These are phyloP conservation scores for Apotomis capreana DNA, from an alignment of 2,888 invertebrate genomes.

Conservation along the genomic window DNA sequence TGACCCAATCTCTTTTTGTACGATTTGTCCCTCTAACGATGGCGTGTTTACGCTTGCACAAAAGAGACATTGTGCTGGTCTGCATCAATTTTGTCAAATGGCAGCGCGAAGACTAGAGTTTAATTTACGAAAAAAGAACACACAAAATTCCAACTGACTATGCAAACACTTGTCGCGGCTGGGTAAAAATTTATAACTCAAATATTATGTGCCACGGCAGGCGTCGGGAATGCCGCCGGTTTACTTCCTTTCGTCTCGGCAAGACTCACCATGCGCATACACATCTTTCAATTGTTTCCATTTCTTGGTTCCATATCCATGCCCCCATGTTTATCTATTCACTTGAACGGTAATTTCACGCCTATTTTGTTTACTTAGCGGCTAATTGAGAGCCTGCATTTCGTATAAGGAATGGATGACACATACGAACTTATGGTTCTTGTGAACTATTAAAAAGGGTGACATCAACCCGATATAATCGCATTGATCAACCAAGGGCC, in stretches of 20 bases:
- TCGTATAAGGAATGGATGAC: neutral
- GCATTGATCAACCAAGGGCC: constrained; percentile 6
- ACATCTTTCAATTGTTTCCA: constrained; percentile 26
- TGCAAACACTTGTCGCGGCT: constrained; percentile 71
- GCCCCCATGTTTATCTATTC: constrained; percentile 4
- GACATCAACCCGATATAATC: constrained; percentile 34
- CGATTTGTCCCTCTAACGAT: neutral
- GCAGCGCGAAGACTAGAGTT: constrained; percentile 9
- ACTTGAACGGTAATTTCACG: constrained; percentile 16
- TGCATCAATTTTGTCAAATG: constrained; percentile 15
- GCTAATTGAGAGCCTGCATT: constrained; percentile 20
- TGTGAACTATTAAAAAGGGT: constrained; percentile 22
- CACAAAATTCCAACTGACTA: constrained; percentile 67
- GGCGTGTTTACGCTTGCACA: constrained; percentile 11
- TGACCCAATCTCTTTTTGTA: constrained; percentile 8
- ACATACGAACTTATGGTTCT: neutral
- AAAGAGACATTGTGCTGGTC: constrained; percentile 5
- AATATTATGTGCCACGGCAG: constrained; percentile 60
- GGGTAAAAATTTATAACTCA: constrained; percentile 73
- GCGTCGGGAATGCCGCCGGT: constrained; percentile 70
- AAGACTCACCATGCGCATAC: constrained; percentile 29
- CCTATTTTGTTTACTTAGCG: constrained; percentile 17
- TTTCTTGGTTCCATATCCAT: constrained; percentile 10
- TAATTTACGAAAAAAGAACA: constrained; percentile 44
- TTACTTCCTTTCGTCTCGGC: constrained; percentile 58